Conservation (phyloP, 2,113 vertebrate genomes). For the Leiothrix lutea region DNA sequence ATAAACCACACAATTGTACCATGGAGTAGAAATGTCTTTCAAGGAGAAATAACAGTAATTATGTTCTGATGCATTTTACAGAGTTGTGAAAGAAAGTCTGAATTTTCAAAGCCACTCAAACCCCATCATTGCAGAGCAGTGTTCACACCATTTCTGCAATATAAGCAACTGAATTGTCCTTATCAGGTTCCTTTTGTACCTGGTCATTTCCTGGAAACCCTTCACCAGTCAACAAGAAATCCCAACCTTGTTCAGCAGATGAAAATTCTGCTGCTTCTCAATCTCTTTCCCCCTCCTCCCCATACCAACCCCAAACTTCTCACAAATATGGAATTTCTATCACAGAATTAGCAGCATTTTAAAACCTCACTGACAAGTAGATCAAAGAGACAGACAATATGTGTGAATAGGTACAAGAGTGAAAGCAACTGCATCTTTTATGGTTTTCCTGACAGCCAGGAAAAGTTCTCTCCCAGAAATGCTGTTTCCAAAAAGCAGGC, state of each 20-base stretch:
- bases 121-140: not conserved
- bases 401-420: not conserved
- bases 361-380: not conserved
- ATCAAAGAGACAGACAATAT: not conserved
- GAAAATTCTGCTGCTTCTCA: not conserved
- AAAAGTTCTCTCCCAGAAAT: not conserved
- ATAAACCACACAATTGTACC: not conserved
- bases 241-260: not conserved
- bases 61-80: not conserved
- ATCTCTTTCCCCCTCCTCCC: fast-evolving
- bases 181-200: not conserved
- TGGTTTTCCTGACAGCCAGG: not conserved
- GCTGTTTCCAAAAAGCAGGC: not conserved
- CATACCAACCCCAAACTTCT: not conserved
- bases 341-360: not conserved
- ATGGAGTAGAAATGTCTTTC: not conserved
- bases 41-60: not conserved
- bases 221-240: not conserved
- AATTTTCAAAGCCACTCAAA: not conserved
- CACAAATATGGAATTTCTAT: not conserved
- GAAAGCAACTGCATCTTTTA: not conserved
- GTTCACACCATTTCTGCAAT: not conserved
- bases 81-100: not conserved
- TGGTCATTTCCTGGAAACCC: not conserved
- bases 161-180: not conserved